These are phyloP conservation scores for Garra rufa DNA, from an alignment of 2,113 vertebrate genomes.

Conservation along the genomic window DNA sequence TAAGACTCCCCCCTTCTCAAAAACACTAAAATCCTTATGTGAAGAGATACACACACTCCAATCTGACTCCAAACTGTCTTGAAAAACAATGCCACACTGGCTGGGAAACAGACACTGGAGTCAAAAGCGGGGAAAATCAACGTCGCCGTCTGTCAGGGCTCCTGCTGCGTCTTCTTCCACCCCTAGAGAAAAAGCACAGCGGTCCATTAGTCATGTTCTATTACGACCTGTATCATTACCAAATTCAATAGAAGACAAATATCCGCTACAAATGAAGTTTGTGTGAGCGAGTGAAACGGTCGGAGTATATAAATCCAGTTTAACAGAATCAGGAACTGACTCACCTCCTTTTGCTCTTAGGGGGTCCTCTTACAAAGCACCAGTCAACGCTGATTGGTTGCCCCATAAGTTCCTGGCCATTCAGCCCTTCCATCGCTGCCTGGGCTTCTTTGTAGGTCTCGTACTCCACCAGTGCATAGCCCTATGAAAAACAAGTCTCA, in stretches of 20 bases:
- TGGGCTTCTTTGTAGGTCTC: constrained; percentile 97
- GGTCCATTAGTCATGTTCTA: constrained; percentile 7
- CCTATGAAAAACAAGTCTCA: constrained; percentile 67
- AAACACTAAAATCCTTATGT: constrained; percentile 42
- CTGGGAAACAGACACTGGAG: neutral
- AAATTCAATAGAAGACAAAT: constrained; percentile 7
- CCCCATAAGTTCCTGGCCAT: constrained; percentile 94
- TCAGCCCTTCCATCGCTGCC: constrained; percentile 97
- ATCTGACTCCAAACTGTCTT: constrained; percentile 22
- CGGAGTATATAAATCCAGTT: neutral
- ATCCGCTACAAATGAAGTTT: neutral
- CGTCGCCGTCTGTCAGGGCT: constrained; percentile 89
- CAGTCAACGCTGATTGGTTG: constrained; percentile 95
- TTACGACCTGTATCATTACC: neutral
- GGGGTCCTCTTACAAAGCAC: constrained; percentile 93
- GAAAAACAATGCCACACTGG: constrained; percentile 18
- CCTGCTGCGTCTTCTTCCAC: constrained; percentile 87
- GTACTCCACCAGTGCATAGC: constrained; percentile 94
- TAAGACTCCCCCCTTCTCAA: neutral
- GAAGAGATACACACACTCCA: neutral
- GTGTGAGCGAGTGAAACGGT: neutral
- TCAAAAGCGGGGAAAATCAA: constrained; percentile 60
- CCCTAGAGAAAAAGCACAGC: constrained; percentile 65
- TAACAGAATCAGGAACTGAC: constrained; percentile 11
- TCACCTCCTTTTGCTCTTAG: constrained; percentile 93